A percentile compares a stretch with the other conserved stretches of the same genome.
Evolutionary conservation across 2,888 invertebrate species (phyloP).

Genomic region (Cantharis nigra): DNA sequence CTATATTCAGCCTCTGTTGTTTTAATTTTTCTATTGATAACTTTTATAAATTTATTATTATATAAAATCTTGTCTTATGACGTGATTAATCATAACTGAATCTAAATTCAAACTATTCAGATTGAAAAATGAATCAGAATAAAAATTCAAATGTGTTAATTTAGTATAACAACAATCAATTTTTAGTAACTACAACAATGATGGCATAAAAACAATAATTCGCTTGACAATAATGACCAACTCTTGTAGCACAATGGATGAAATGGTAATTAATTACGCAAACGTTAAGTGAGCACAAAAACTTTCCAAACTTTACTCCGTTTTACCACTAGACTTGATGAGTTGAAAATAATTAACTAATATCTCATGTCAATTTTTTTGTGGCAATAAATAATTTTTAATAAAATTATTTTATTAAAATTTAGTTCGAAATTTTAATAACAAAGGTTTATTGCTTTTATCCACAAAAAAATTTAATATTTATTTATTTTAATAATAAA

Average conservation of each 20-base stretch:
- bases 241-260: background rate
- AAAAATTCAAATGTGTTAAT: background rate
- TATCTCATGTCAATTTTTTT: background rate
- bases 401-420: background rate
- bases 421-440: background rate
- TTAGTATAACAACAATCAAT: background rate
- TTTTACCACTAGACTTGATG: background rate
- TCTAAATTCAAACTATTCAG: background rate
- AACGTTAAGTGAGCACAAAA: background rate
- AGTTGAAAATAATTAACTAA: background rate
- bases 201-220: background rate
- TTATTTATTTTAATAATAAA: background rate
- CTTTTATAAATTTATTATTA: background rate
- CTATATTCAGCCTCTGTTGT: too few species aligned
- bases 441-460: background rate
- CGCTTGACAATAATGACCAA: background rate
- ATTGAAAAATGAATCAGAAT: background rate
- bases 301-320: background rate
- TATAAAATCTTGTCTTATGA: background rate
- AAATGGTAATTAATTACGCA: background rate
- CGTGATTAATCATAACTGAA: background rate
- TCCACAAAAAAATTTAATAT: background rate
- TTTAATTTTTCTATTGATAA: too few species aligned
- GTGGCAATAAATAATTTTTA: background rate
- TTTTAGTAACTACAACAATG: background rate